A percentile compares a stretch with the other conserved stretches of the same genome.
Conservation (phyloP, 2,888 invertebrate genomes). For the Pammene fasciana region DNA sequence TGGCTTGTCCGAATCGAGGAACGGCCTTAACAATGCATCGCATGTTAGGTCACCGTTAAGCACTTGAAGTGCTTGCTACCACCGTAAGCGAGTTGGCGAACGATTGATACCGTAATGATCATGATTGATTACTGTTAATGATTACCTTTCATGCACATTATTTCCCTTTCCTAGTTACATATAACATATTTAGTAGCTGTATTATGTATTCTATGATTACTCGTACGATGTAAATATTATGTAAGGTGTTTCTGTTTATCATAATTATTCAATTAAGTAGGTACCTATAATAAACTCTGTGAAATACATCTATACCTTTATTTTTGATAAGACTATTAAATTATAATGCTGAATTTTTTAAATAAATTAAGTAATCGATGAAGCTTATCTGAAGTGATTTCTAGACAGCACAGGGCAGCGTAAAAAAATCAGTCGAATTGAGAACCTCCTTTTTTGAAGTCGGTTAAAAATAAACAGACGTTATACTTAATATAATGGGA, state of each 20-base stretch:
- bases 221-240: background rate
- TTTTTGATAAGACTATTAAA: no score
- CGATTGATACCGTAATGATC: constrained; percentile 10
- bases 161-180: constrained; percentile 23
- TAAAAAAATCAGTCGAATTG: no score
- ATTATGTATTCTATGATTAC: background rate
- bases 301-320: no score
- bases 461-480: no score
- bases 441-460: no score
- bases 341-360: no score
- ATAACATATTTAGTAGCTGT: background rate
- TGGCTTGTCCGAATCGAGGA: no score
- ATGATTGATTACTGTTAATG: constrained; percentile 24
- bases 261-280: background rate
- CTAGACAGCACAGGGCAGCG: no score
- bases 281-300: background rate
- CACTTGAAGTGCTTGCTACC: constrained; percentile 1
- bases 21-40: constrained; percentile 4
- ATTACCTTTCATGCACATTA: constrained; percentile 13
- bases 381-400: no score
- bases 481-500: no score
- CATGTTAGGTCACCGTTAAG: constrained; percentile 14
- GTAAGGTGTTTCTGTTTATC: background rate
- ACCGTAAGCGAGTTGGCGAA: background rate
- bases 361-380: no score